Base-by-base conservation (phyloP, 2,888 invertebrate species). In the Pecten maximus region DNA sequence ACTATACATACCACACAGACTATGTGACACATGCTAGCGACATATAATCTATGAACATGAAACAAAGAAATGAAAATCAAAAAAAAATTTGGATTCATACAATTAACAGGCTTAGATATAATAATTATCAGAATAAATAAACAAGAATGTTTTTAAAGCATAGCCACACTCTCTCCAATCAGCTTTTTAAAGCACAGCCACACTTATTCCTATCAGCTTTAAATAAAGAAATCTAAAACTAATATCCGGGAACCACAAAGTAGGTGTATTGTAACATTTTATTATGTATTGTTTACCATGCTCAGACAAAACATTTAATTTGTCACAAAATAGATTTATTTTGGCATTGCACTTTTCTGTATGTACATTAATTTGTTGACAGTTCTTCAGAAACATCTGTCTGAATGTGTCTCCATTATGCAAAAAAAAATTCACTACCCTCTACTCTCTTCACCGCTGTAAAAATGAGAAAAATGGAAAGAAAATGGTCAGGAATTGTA, bases 321-420 rank as follows among this genome's bases (percentile, higher is more conserved):
- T 28, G 35, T 54, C 28, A 74, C 74, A 35, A 74, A 74, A 74
- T 74, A 74, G 35, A 35, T 48, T n/a, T n/a, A 54, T 19, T 74
- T 74, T 74, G 74, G 74, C 74, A 74, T 74, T 74, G 74, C 74
- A 74, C 74, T 74, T 74, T 28, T 16, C 50, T 44, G 44, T 44
- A 44, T 44, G 44, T 44, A 54, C 2, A 2, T 54, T 4, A 48
- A 12, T 19, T 48, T 48, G 48, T 48, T 48, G 48, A 19, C 19
- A n/a, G 12, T 44, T 44, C 44, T 44, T 12, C 44, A 10, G 12
- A 44, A 44, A 12, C 44, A 44, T 44, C 6, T 44, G 12, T 44
- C 8, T 44, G 6, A 44, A 44, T 44, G 44, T 44, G 44, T 44
- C 44, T 44, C 12, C 60, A 60, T 60, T 60, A 60, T 60, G 60